Conservation (phyloP, 1,140 invertebrate species). For the Pseudomyrmex cubaensis region DNA sequence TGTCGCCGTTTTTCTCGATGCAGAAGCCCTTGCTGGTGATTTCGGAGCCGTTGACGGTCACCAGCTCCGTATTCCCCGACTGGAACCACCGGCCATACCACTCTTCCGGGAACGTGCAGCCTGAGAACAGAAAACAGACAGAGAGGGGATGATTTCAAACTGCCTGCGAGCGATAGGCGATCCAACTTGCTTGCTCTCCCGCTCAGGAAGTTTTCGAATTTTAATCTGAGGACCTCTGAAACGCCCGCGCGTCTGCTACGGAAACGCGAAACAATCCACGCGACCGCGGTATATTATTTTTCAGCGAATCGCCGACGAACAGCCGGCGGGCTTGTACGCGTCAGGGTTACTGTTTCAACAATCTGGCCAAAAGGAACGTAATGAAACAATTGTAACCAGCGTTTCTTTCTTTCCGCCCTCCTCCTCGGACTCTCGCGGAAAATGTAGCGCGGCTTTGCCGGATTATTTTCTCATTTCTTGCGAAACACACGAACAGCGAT, state of each 20-base stretch:
- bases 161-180: not conserved
- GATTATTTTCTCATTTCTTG: slow-evolving; percentile 46
- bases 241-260: not conserved
- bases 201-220: slow-evolving; percentile 39
- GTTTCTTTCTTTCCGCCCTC: not conserved
- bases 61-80: slow-evolving; percentile 88
- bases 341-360: slow-evolving; percentile 32
- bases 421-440: not conserved
- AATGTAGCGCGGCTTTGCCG: slow-evolving; percentile 16
- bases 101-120: slow-evolving; percentile 89
- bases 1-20: slow-evolving; percentile 87
- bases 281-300: slow-evolving; percentile 23
- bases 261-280: slow-evolving; percentile 39
- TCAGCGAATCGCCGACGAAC: slow-evolving; percentile 8
- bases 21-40: slow-evolving; percentile 92
- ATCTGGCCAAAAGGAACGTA: slow-evolving; percentile 16
- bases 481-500: slow-evolving; percentile 6
- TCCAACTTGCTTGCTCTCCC: not conserved
- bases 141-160: too few species aligned
- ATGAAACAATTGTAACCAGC: slow-evolving; percentile 47
- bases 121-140: slow-evolving; percentile 67
- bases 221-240: slow-evolving; percentile 34
- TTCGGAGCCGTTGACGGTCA: slow-evolving; percentile 89
- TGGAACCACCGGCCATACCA: slow-evolving; percentile 93
- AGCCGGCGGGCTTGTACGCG: slow-evolving; percentile 45